phyloP scores from a whole-genome alignment of 2,797 vertebrate species.

The Onychomys arenicola region DNA sequence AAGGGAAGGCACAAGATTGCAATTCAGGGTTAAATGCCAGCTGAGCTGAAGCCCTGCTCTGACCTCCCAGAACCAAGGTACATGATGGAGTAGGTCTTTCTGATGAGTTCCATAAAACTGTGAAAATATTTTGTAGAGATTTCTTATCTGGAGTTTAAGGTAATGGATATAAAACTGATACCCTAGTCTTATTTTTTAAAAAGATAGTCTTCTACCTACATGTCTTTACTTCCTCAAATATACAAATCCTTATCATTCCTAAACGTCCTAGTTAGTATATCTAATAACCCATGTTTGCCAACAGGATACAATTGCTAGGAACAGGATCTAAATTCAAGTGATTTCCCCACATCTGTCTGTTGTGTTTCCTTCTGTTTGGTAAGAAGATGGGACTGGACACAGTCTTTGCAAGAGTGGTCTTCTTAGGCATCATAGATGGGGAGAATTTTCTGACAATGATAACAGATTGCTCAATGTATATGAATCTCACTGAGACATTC shows the following conservation, averaged over 20 bases:
- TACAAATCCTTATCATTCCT: background rate
- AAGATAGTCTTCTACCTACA: background rate
- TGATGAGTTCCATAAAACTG: slow-evolving; percentile 13
- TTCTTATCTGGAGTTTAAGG: slow-evolving; percentile 46
- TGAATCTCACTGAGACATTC: slow-evolving; percentile 16
- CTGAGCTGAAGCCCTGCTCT: background rate
- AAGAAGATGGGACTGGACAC: background rate
- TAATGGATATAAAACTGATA: slow-evolving; percentile 12
- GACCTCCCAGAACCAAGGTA: background rate
- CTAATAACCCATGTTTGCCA: background rate
- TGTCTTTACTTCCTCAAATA: slow-evolving; percentile 5
- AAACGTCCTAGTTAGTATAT: background rate
- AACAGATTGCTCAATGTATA: background rate
- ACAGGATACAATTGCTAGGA: background rate
- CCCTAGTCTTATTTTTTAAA: background rate
- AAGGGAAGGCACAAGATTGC: background rate
- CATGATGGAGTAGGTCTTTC: background rate
- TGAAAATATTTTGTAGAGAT: slow-evolving; percentile 17
- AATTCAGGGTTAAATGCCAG: slow-evolving; percentile 19
- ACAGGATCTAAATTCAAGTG: background rate
- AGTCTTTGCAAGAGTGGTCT: slow-evolving; percentile 19
- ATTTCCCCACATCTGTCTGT: background rate
- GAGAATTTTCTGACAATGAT: background rate
- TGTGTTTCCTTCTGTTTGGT: slow-evolving; percentile 14
- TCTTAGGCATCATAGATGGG: background rate